Percentiles rank a stretch among this genome's conserved stretches.
Evolutionary conservation across 2,888 invertebrate species (phyloP).

Genomic region (Idaea straminata): DNA sequence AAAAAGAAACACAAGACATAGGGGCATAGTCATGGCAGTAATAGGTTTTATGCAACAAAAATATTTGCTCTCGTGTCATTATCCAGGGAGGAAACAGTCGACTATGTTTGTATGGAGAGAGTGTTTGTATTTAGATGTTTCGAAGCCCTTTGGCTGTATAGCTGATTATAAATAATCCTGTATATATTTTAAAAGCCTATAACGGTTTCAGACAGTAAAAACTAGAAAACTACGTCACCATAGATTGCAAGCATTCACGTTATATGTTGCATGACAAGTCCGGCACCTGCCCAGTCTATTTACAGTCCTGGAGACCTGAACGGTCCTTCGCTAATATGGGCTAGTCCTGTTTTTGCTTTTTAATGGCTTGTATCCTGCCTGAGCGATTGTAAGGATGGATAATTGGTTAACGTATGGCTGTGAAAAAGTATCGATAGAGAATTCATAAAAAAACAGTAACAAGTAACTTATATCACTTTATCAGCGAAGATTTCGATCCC

Average conservation of each 20-base stretch:
- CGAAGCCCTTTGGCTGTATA: neutral
- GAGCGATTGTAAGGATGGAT: neutral
- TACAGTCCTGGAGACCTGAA: constrained; percentile 16
- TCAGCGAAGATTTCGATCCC: too few species aligned
- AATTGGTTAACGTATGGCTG: neutral
- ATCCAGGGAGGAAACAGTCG: too few species aligned
- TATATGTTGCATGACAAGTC: constrained; percentile 18
- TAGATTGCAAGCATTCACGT: neutral
- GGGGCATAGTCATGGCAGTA: too few species aligned
- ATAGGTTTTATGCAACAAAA: too few species aligned
- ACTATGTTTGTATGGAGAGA: too few species aligned
- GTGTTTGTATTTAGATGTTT: too few species aligned
- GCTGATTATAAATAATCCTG: neutral
- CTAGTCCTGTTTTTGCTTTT: constrained; percentile 17
- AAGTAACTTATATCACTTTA: too few species aligned
- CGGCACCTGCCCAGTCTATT: constrained; percentile 28
- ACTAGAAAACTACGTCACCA: neutral
- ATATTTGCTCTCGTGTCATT: too few species aligned
- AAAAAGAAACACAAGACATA: too few species aligned
- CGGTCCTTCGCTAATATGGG: constrained; percentile 22
- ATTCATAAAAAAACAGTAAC: too few species aligned
- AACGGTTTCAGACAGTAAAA: too few species aligned
- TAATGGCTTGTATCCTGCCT: constrained; percentile 19
- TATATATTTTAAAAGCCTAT: too few species aligned
- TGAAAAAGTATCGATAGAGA: neutral